phyloP scores from a whole-genome alignment of 2,888 invertebrate genomes.

The Eristalinus aeneus region DNA sequence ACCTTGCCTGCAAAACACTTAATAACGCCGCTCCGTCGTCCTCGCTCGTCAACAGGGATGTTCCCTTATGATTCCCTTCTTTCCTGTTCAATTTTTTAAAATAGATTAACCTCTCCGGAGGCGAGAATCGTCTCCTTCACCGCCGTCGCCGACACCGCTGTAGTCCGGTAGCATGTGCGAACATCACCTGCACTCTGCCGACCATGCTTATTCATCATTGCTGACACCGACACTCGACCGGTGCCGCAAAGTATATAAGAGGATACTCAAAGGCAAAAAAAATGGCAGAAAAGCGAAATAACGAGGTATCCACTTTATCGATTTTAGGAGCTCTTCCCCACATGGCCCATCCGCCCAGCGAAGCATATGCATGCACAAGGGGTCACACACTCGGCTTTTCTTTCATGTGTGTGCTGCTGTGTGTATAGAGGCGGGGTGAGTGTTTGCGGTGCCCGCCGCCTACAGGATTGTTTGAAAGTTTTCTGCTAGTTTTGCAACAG shows the following conservation, averaged over 20 bases:
- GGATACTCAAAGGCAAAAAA: constrained; percentile 36
- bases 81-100: constrained; percentile 36
- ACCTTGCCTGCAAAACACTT: background rate
- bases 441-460: background rate
- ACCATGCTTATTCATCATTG: background rate
- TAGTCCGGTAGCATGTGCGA: background rate
- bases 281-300: constrained; percentile 26
- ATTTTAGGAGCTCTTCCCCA: background rate
- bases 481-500: background rate
- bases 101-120: constrained; percentile 57
- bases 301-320: constrained; percentile 43
- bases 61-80: constrained; percentile 2
- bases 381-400: background rate
- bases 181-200: constrained; percentile 1
- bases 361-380: background rate
- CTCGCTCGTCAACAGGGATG: background rate
- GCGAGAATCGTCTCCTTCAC: constrained; percentile 30
- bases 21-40: background rate
- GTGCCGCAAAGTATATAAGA: constrained; percentile 45
- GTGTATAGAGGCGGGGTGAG: background rate
- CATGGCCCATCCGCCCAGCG: background rate
- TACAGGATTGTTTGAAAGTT: background rate
- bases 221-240: constrained; percentile 23
- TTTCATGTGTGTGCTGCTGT: background rate
- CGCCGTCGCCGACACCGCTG: background rate